phyloP scores from a whole-genome alignment of 2,797 vertebrate species.

The Hyperoplus immaculatus region DNA sequence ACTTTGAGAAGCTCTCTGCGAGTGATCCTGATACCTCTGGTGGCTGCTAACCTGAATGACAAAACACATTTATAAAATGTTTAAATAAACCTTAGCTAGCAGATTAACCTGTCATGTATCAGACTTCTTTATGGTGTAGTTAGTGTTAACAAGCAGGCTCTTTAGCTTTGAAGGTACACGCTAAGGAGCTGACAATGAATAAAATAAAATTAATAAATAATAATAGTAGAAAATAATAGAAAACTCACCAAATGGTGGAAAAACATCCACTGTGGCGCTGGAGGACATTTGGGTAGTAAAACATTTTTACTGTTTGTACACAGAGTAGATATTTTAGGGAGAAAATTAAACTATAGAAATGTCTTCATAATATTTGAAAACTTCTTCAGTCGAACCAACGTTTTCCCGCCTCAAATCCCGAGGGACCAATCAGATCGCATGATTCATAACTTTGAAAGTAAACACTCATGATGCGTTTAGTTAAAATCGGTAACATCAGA shows the following conservation, averaged over 20 bases:
- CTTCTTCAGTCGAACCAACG: rapidly evolving
- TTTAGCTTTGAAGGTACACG: background rate
- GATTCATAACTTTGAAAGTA: conserved; percentile 1
- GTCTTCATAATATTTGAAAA: background rate
- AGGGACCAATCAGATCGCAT: conserved; percentile 54
- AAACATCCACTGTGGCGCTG: conserved; percentile 89
- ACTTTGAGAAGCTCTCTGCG: conserved; percentile 89
- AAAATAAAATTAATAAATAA: no score
- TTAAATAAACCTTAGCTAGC: rapidly evolving
- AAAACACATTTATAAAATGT: conserved; percentile 21
- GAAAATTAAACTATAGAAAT: background rate
- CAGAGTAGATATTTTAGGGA: rapidly evolving
- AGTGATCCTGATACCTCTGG: conserved; percentile 83
- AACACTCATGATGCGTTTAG: conserved; percentile 22
- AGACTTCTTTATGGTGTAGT: background rate
- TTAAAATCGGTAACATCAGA: background rate
- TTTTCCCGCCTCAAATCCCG: conserved; percentile 39
- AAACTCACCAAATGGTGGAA: conserved; percentile 89
- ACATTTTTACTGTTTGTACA: conserved; percentile 75
- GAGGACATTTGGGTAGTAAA: conserved; percentile 89
- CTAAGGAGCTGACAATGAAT: background rate
- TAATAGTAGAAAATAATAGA: background rate
- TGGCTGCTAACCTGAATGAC: conserved; percentile 87
- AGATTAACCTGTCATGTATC: background rate
- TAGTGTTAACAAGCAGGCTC: no score